phyloP scores from a whole-genome alignment of 2,888 invertebrate genomes.

The Mythimna ferrago region DNA sequence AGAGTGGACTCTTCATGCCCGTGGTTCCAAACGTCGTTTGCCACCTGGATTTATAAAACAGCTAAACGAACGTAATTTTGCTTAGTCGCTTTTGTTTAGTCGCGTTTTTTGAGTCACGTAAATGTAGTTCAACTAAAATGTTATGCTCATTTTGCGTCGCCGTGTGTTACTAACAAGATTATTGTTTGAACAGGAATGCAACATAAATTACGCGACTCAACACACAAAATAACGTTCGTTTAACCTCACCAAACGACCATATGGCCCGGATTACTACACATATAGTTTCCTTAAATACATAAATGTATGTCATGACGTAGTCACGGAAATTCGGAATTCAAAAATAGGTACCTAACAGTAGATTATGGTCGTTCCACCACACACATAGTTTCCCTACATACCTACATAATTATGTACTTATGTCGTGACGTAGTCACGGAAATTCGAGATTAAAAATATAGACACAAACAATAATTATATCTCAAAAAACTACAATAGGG shows the following conservation, averaged over 20 bases:
- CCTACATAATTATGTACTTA: not conserved
- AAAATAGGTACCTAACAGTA: not conserved
- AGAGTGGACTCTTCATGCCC: no score
- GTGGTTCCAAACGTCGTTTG: not conserved
- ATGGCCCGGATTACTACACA: no score
- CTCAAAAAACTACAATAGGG: not conserved
- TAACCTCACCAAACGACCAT: not conserved
- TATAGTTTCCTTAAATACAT: not conserved
- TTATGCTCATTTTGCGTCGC: not conserved
- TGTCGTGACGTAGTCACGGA: conserved; percentile 3
- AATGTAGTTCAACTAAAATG: not conserved
- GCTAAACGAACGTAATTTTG: not conserved
- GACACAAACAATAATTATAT: not conserved
- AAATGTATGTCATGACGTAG: not conserved
- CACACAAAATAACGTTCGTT: not conserved
- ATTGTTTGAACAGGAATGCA: not conserved
- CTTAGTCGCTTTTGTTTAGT: not conserved
- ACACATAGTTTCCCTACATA: conserved; percentile 5
- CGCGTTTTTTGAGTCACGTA: not conserved
- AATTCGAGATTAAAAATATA: conserved; percentile 8
- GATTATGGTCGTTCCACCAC: not conserved
- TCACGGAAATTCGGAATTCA: not conserved
- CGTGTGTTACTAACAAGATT: not conserved
- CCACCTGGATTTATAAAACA: not conserved
- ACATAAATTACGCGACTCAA: not conserved